Evolutionary conservation across 2,888 invertebrate genomes (phyloP), one percentile per base, ranked within the genome.

Genomic region (Drosophila austrosaltans): DNA sequence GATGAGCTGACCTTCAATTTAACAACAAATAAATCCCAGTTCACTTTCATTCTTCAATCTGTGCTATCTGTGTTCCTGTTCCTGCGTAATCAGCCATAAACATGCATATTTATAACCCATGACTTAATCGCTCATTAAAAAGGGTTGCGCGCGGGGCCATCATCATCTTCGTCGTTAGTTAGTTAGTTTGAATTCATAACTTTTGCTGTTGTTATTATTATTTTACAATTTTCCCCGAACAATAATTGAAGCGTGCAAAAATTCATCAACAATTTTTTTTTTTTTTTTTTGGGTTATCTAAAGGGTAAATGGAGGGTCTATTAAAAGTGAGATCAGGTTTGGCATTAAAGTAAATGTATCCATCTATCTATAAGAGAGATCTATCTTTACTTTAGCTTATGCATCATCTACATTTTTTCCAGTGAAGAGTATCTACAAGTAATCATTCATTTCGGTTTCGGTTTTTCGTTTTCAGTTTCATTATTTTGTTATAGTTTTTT

Each of bases 181-280:
- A 56, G 70, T 16, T 56, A n/a, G 36, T 53, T 60, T 32, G 25
- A 20, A 63, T 71, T 69, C 68, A 69, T 77, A 66, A 71, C 69
- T 75, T 77, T 44, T 65, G 66, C 66, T 69, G 16, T 16, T 16
- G 16, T 79, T 48, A 25, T 48, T 75, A 75, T 75, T 75, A 76
- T 69, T 87, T 75, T 72, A 74, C 76, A 78, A 76, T 76, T 73
- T 79, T 72, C 22, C 10, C 48, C 30, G 16, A 64, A 65, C 66
- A 63, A 70, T 79, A 82, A 86, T 81, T 81, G 86, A 86, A 88
- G 88, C 84, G 81, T 85, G 79, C 81, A 77, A 81, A 82, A 66
- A 77, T 66, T 73, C 83, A 76, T 72, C 69, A 64, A 16, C 40
- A 6, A 42, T 40, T 60, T 72, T 48, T 20, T 20, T 6, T 32